These are phyloP conservation scores for Carduelis carduelis DNA, from an alignment of 2,797 vertebrate species.

Conservation along the genomic window DNA sequence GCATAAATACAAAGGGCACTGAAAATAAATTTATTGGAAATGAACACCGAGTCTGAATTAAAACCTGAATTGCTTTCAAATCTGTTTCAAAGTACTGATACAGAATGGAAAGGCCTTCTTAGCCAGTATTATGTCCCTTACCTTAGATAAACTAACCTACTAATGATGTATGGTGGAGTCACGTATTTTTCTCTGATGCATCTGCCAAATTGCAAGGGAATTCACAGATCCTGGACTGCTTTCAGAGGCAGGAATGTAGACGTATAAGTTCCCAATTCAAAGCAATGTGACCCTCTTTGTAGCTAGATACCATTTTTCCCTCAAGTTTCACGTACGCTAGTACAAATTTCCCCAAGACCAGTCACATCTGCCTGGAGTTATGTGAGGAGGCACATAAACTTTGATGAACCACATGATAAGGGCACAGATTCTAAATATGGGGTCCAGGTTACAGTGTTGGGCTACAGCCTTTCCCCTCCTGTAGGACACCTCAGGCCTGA, in stretches of 20 bases:
- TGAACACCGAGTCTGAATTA: neutral
- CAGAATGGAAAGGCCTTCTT: neutral
- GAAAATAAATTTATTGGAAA: slow-evolving; percentile 43
- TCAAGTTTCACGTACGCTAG: neutral
- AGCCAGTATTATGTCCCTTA: slow-evolving; percentile 6
- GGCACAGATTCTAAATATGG: neutral
- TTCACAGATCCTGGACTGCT: neutral
- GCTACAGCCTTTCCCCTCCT: neutral
- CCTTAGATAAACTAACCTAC: slow-evolving; percentile 22
- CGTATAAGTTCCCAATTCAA: neutral
- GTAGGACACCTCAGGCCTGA: neutral
- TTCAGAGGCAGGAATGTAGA: neutral
- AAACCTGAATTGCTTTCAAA: slow-evolving; percentile 16
- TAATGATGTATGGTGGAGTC: neutral
- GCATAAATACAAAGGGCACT: neutral
- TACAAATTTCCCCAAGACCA: neutral
- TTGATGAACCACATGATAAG: neutral
- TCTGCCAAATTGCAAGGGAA: slow-evolving; percentile 18
- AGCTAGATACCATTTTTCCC: neutral
- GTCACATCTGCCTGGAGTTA: neutral
- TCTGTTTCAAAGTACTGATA: slow-evolving; percentile 25
- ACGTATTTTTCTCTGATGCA: neutral
- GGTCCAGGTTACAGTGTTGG: neutral
- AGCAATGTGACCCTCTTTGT: neutral
- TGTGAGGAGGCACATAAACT: neutral